These are phyloP conservation scores for Larimichthys polyactis DNA, from an alignment of 2,113 vertebrate genomes.

Conservation along the genomic window DNA sequence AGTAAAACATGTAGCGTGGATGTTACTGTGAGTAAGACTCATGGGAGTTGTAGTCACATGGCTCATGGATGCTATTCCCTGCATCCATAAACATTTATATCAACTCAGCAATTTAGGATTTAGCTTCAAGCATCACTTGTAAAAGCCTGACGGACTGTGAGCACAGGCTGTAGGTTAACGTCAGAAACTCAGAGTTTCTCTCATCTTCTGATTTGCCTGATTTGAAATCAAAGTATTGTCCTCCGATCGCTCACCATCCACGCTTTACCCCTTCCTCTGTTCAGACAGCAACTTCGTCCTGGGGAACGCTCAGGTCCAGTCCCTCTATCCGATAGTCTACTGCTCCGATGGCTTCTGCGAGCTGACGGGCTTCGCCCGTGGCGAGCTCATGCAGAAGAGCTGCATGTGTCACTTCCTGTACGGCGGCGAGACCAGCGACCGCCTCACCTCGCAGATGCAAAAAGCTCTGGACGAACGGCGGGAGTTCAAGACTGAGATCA, in stretches of 20 bases:
- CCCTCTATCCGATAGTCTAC: constrained; percentile 87
- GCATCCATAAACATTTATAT: background rate
- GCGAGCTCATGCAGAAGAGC: constrained; percentile 88
- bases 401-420: constrained; percentile 87
- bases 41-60: background rate
- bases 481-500: constrained; percentile 88
- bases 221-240: background rate
- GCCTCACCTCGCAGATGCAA: constrained; percentile 84
- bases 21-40: background rate
- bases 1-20: background rate
- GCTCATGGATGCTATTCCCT: background rate
- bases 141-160: too few relatives aligned
- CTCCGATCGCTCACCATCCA: background rate
- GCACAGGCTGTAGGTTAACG: too few relatives aligned
- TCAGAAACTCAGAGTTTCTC: too few relatives aligned
- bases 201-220: too few relatives aligned
- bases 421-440: constrained; percentile 84
- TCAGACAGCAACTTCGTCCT: constrained; percentile 90
- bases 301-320: constrained; percentile 87
- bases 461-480: constrained; percentile 85
- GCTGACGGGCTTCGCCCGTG: constrained; percentile 85
- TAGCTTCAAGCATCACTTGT: too few relatives aligned
- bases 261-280: background rate
- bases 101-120: background rate
- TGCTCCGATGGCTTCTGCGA: constrained; percentile 89